Evolutionary conservation across 2,888 invertebrate species (phyloP).

Genomic region (Ellobium chinense): DNA sequence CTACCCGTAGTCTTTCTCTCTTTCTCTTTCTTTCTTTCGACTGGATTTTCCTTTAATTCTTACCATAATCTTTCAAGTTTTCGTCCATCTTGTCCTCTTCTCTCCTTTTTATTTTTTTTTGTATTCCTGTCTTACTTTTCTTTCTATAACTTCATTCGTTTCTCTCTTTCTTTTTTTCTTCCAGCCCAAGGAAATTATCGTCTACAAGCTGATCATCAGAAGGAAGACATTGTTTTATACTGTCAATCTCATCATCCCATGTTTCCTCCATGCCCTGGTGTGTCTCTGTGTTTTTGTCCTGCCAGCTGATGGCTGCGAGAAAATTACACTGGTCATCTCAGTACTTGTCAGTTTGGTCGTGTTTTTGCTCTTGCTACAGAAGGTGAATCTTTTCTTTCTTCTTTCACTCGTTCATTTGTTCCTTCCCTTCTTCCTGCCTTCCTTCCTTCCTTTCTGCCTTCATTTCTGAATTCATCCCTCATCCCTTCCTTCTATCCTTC

Average conservation of each 20-base stretch:
- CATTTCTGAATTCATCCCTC: background rate
- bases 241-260: slow-evolving; percentile 98
- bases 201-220: slow-evolving; percentile 96
- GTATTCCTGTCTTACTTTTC: no score
- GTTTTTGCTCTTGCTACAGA: slow-evolving; percentile 93
- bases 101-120: no score
- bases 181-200: slow-evolving; percentile 82
- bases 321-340: slow-evolving; percentile 91
- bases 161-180: background rate
- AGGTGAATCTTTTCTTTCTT: slow-evolving; percentile 6
- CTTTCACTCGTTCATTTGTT: background rate
- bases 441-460: background rate
- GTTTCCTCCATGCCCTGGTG: slow-evolving; percentile 98
- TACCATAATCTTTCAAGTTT: no score
- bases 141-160: no score
- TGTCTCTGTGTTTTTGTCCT: slow-evolving; percentile 99
- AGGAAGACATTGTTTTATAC: slow-evolving; percentile 99
- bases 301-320: slow-evolving; percentile 99
- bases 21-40: no score
- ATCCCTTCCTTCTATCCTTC: background rate
- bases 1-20: no score
- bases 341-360: slow-evolving; percentile 99
- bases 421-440: background rate
- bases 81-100: no score
- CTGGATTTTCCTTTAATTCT: no score